phyloP scores from a whole-genome alignment of 2,797 vertebrate species.

The Gymnoscopelus braueri region DNA sequence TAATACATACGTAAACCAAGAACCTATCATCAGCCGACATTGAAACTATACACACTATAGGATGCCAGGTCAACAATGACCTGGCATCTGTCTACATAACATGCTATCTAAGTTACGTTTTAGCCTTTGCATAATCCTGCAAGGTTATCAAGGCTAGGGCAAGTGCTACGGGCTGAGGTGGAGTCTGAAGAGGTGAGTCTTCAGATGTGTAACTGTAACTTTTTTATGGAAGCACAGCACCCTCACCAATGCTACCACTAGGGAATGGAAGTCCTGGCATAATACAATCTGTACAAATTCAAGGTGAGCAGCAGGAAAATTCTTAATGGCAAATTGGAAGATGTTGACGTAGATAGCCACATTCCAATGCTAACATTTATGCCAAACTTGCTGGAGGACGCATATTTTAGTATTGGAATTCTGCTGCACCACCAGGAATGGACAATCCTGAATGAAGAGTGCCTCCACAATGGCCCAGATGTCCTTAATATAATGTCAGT shows the following conservation, averaged over 20 bases:
- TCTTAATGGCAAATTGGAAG: conserved; percentile 92
- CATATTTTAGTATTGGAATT: too few relatives aligned
- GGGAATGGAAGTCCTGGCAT: conserved; percentile 69
- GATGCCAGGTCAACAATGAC: too few relatives aligned
- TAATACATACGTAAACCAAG: too few relatives aligned
- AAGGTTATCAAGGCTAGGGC: too few relatives aligned
- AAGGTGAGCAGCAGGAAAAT: conserved; percentile 89
- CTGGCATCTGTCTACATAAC: too few relatives aligned
- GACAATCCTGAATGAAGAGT: conserved; percentile 93
- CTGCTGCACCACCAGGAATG: conserved; percentile 87
- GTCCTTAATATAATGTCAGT: conserved; percentile 82
- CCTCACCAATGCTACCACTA: fast-evolving
- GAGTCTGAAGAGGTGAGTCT: not conserved
- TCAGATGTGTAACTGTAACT: not conserved
- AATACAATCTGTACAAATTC: conserved; percentile 90
- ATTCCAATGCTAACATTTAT: too few relatives aligned
- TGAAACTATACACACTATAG: too few relatives aligned
- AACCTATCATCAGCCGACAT: too few relatives aligned
- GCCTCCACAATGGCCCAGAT: conserved; percentile 91
- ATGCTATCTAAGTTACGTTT: too few relatives aligned
- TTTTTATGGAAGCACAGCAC: not conserved
- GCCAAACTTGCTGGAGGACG: conserved; percentile 80
- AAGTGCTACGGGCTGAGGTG: too few relatives aligned
- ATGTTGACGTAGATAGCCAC: conserved; percentile 75
- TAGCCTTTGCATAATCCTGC: too few relatives aligned